Conservation (phyloP, 2,888 invertebrate genomes). For the Tipula vernalis region DNA sequence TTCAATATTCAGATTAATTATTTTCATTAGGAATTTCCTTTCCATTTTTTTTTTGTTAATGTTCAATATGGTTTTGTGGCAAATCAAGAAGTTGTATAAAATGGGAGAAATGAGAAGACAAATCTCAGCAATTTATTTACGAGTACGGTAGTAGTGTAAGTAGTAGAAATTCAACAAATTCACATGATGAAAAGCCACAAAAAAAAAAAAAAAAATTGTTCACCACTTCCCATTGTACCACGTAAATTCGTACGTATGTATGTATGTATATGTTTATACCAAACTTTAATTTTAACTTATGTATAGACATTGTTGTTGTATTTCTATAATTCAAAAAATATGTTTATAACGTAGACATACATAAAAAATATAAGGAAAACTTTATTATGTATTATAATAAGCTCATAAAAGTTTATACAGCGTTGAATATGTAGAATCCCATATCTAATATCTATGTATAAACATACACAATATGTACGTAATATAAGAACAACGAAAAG, state of each 20-base stretch:
- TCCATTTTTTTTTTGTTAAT: neutral
- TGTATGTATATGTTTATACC: neutral
- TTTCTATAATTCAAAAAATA: neutral
- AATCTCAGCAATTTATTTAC: neutral
- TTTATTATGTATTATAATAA: neutral
- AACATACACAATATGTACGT: neutral
- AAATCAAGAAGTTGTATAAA: neutral
- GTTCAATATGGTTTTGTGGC: neutral
- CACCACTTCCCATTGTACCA: neutral
- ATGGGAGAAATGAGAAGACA: neutral
- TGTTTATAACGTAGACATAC: neutral
- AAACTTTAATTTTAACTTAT: neutral
- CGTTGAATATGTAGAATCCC: neutral
- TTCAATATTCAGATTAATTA: neutral
- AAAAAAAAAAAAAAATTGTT: neutral
- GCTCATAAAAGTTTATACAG: neutral
- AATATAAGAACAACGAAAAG: neutral
- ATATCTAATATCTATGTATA: neutral
- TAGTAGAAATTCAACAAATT: neutral
- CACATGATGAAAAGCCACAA: neutral
- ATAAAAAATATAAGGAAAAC: neutral
- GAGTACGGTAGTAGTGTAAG: neutral
- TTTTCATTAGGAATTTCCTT: neutral
- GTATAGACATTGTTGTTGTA: neutral
- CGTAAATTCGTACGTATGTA: neutral